These are phyloP conservation scores for Galemys pyrenaicus DNA, from an alignment of 2,113 vertebrate species.

Conservation along the genomic window DNA sequence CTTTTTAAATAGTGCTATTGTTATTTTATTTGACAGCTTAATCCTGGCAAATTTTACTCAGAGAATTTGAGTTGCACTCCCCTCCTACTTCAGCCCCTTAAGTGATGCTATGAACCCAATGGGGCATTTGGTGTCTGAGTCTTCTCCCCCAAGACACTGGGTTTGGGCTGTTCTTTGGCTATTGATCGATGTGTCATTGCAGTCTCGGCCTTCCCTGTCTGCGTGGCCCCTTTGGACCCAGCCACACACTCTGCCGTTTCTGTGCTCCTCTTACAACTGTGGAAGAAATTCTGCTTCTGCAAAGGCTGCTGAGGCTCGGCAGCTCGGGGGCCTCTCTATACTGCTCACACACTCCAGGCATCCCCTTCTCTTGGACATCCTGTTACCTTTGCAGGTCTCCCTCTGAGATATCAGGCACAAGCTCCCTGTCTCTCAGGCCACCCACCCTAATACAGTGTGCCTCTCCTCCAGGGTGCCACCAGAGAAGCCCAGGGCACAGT, in stretches of 20 bases:
- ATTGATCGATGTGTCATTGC: fast-evolving
- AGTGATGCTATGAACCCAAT: background rate
- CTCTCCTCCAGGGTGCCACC: no score
- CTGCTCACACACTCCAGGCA: fast-evolving
- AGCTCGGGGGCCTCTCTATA: background rate
- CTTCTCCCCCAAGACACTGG: background rate
- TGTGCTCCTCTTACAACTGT: background rate
- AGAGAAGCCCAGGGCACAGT: background rate
- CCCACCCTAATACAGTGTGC: fast-evolving
- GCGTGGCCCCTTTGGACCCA: background rate
- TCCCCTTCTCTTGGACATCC: background rate
- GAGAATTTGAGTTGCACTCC: background rate
- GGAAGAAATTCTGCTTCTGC: background rate
- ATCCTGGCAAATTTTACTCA: background rate
- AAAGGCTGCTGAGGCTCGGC: background rate
- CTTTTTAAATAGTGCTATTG: background rate
- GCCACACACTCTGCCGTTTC: background rate
- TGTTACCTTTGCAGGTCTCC: background rate
- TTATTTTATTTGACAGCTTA: background rate
- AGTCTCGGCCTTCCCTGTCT: background rate
- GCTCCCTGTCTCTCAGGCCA: background rate
- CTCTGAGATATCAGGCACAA: background rate
- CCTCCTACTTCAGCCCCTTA: fast-evolving
- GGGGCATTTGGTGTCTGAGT: fast-evolving
- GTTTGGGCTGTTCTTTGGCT: no score